Evolutionary conservation across 1,140 invertebrate genomes (phyloP).

Genomic region (Parapsyche elsis): DNA sequence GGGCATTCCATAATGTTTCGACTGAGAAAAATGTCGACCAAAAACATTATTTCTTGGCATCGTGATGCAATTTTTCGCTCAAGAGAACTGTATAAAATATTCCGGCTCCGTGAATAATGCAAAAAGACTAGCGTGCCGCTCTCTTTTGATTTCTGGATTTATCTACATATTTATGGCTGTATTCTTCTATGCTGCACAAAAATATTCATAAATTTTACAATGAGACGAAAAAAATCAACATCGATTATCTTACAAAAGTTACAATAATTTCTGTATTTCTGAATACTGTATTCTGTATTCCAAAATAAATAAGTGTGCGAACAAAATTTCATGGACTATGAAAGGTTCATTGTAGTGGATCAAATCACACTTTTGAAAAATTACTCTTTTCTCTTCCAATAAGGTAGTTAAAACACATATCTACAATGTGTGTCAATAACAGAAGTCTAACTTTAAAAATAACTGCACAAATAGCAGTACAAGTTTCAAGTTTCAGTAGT

Average conservation of each 20-base stretch:
- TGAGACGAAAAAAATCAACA: background rate
- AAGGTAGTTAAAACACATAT: no score
- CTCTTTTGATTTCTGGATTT: conserved; percentile 11
- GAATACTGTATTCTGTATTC: no score
- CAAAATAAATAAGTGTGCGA: no score
- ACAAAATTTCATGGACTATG: no score
- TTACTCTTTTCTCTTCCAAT: no score
- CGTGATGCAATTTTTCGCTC: conserved; percentile 28
- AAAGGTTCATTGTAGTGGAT: no score
- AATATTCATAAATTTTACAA: background rate
- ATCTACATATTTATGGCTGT: conserved; percentile 8
- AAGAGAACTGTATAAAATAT: conserved; percentile 30
- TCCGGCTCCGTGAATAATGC: conserved; percentile 12
- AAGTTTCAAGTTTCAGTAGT: no score
- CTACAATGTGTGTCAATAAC: no score
- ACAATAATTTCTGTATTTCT: no score
- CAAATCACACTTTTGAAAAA: no score
- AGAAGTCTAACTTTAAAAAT: no score
- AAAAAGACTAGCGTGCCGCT: background rate
- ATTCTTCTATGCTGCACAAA: background rate
- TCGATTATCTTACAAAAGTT: background rate
- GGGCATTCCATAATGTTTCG: background rate
- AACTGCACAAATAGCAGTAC: no score
- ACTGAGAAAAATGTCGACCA: conserved; percentile 22
- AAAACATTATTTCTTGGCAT: conserved; percentile 29